Base-by-base conservation (phyloP, 2,888 invertebrate genomes). In the Mamestra brassicae region DNA sequence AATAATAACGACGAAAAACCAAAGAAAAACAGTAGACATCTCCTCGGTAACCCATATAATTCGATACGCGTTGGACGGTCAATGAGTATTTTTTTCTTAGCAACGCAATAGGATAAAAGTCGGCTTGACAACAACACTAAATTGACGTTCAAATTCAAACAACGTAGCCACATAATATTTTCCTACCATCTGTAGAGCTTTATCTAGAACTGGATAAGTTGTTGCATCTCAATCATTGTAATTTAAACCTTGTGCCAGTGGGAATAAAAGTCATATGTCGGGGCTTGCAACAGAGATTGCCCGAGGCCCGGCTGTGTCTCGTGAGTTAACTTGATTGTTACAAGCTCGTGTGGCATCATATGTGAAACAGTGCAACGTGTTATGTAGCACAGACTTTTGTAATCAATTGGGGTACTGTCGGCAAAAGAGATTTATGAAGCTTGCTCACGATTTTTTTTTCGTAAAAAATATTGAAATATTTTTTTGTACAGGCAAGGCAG, bases 241-340 rank as follows among this genome's bases (percentile, higher is more conserved):
- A 36, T 55, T 76, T 61, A 45, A 62, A 76, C 61, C 55, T 36
- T 70, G 36, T 50, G 13, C 0, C 0, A 4, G 50, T 62, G 0
- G 6, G 7, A 17, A 52, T 78, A 78, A 71, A 78, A 62, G 36
- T 70, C 50, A 78, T 6, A 42, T 11, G 26, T 62, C 50, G 38
- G 34, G 47, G 50, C 55, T 65, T 71, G 55, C 61, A 76, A 50
- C 17, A 17, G 55, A 34, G 11, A 62, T 17, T 10, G 65, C 71
- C 58, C 17, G 55, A 55, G 50, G 77, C 82, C 62, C 7, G 42
- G 36, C 65, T 74, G 10, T 55, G 82, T 67, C 55, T 80, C 62
- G 38, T 63, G 55, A 63, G 63, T 58, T 77, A 77, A 71, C 66
- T 80, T 71, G 71, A 77, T 81, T 76, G 80, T 82, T 67, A 64